Evolutionary conservation across 2,113 vertebrate species (phyloP), one percentile per base, ranked within the genome.

Genomic region (Meriones unguiculatus): DNA sequence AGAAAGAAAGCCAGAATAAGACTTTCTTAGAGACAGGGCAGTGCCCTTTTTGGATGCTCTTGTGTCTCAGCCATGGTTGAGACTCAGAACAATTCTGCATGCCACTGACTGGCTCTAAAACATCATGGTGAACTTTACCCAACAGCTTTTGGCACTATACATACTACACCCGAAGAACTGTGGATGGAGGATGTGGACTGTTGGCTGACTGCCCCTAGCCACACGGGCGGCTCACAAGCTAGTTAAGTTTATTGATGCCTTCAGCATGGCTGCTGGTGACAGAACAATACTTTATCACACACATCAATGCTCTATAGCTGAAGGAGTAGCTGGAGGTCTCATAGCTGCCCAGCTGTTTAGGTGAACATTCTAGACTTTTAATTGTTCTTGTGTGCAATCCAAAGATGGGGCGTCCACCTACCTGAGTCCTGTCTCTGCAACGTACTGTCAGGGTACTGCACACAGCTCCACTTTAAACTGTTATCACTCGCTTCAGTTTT

Each of bases 61-160:
- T 30, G 1, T 5, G 28, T 65, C 90, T 87, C 13, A 1, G 11
- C 76, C 69, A 1, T 10, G 7, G 32, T 70, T 46, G 62, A 89
- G 11, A 35, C 28, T 30, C 72, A 20, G 72, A 41, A 72, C 70
- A 35, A 18, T 46, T 69, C 9, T n/a, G 18, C 28, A 9, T 15
- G 20, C 67, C 38, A 4, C 12, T 76, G n/a, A 22, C 92, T 59
- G 28, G 8, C 54, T 46, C 90, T 52, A 38, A 73, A 50, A 30
- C 0, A 1, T n/a, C 1, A 0, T 30, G 14, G 35, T 70, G 57
- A 64, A 2, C 6, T 65, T 28, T 52, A 1, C 90, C 57, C 20
- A 0, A 10, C 8, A 22, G n/a, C n/a, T 95, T 84, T 7, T 18
- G 52, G 90, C 22, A 22, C 8, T 57, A 50, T 20, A 25, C 46